A percentile compares a stretch with the other conserved stretches of the same genome.
Evolutionary conservation across 2,797 vertebrate genomes (phyloP).

Genomic region (Epinephelus malabaricus): DNA sequence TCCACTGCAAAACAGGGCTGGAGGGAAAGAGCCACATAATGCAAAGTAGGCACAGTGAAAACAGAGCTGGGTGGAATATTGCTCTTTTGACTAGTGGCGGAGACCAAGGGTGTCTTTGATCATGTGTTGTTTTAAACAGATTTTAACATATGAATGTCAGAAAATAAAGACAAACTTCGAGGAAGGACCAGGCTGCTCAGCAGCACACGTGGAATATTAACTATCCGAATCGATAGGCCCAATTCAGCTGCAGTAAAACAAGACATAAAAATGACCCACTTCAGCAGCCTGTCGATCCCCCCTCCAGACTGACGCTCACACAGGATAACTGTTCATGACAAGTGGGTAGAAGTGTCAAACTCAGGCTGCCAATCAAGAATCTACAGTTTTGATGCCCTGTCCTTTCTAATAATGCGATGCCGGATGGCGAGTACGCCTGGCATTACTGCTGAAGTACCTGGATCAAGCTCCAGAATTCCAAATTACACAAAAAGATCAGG

Average conservation of each 20-base stretch:
- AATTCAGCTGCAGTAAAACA: conserved; percentile 32
- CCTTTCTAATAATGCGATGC: conserved; percentile 2
- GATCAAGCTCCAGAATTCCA: conserved; percentile 36
- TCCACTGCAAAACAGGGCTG: conserved; percentile 72
- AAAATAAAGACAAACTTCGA: conserved; percentile 22
- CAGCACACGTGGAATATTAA: conserved; percentile 43
- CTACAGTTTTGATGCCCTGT: conserved; percentile 7
- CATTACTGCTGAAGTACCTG: conserved; percentile 41
- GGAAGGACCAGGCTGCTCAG: conserved; percentile 4
- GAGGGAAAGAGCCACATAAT: conserved; percentile 46
- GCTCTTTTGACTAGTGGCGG: conserved; percentile 30
- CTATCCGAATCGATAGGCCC: conserved; percentile 27
- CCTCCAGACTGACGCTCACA: conserved; percentile 8
- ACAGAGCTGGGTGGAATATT: conserved; percentile 31
- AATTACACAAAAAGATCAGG: conserved; percentile 28
- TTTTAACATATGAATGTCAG: conserved; percentile 36
- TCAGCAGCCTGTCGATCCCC: neutral
- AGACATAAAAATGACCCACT: conserved; percentile 16
- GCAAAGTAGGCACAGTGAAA: conserved; percentile 63
- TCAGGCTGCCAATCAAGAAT: conserved; percentile 34
- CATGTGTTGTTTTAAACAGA: conserved; percentile 26
- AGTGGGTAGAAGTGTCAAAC: conserved; percentile 22
- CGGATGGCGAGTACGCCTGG: neutral
- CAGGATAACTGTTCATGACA: conserved; percentile 32
- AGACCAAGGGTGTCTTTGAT: conserved; percentile 54